These are phyloP conservation scores for Anabacerthia variegaticeps DNA, from an alignment of 2,797 vertebrate genomes.

Conservation along the genomic window DNA sequence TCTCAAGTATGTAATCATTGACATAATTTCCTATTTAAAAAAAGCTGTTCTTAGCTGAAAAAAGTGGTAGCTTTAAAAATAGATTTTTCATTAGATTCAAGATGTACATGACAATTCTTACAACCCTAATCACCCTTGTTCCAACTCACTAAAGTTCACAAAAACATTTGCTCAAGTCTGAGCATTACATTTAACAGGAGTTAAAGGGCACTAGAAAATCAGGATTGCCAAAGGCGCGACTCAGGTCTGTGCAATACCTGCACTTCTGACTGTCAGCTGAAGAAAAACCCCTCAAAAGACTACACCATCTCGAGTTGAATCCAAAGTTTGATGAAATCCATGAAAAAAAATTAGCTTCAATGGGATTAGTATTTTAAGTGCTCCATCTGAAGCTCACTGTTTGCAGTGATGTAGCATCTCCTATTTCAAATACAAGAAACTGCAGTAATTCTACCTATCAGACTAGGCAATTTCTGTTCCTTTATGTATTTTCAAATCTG, in stretches of 20 bases:
- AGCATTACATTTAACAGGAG: neutral
- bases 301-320: neutral
- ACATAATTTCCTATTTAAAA: neutral
- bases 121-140: neutral
- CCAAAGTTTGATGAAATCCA: neutral
- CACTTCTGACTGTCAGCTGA: slow-evolving; percentile 9
- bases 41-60: neutral
- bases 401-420: neutral
- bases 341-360: neutral
- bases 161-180: neutral
- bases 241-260: neutral
- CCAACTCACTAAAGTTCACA: neutral
- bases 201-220: neutral
- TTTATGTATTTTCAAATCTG: neutral
- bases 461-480: neutral
- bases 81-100: neutral
- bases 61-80: neutral
- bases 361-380: neutral
- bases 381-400: neutral
- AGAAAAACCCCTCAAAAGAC: neutral
- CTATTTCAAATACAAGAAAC: neutral
- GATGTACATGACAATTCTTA: neutral
- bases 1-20: neutral
- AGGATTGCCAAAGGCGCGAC: neutral
- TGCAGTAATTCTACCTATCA: neutral